A percentile compares a stretch with the other conserved stretches of the same genome.
Evolutionary conservation across 2,797 vertebrate genomes (phyloP).

Genomic region (Heteromormyrus szaboi): DNA sequence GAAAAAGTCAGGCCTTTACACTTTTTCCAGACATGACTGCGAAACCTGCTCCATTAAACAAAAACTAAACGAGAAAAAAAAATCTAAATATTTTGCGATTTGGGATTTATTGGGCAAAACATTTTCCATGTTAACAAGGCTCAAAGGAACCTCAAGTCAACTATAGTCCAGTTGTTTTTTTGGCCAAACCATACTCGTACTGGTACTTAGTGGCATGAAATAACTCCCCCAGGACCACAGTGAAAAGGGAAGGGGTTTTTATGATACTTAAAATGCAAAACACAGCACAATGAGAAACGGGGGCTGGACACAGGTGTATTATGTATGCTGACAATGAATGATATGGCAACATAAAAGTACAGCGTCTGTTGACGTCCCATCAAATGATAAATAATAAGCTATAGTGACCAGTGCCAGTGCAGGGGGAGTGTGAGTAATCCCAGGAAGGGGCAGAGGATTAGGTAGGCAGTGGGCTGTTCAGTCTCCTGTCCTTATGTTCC

Average conservation of each 20-base stretch:
- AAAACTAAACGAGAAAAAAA: neutral
- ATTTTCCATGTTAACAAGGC: neutral
- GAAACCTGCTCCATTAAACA: neutral
- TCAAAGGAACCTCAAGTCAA: neutral
- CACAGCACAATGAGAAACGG: neutral
- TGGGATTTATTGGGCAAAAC: neutral
- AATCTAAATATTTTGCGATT: neutral
- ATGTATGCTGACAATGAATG: neutral
- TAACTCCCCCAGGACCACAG: neutral
- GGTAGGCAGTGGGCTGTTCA: neutral
- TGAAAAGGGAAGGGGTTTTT: neutral
- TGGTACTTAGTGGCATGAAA: neutral
- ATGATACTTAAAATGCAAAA: neutral
- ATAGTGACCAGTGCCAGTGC: neutral
- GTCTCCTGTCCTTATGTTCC: neutral
- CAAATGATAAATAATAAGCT: neutral
- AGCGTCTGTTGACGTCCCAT: neutral
- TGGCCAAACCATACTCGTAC: neutral
- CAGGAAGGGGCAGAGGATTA: neutral
- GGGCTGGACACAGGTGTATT: neutral
- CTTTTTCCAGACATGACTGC: neutral
- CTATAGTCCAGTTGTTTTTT: neutral
- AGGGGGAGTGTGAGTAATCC: neutral
- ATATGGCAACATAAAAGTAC: neutral
- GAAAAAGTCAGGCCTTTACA: neutral